A percentile compares a stretch with the other conserved stretches of the same genome.
These are phyloP conservation scores for Caenorhabditis sp. DNA, from an alignment of 2,888 invertebrate species.

Conservation along the genomic window DNA sequence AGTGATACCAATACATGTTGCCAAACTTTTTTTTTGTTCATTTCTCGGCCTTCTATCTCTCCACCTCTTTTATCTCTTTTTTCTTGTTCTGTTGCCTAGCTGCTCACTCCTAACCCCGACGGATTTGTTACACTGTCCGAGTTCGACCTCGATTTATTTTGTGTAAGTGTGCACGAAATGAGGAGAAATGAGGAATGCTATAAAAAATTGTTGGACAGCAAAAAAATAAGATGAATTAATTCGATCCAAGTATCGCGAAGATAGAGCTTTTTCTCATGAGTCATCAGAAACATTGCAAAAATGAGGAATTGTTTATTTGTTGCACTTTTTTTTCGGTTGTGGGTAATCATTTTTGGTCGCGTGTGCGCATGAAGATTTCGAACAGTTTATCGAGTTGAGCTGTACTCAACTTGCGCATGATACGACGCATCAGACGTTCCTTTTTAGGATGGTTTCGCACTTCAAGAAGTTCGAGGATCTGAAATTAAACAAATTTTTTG, in stretches of 20 bases:
- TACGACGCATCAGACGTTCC: conserved; percentile 25
- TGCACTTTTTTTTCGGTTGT: neutral
- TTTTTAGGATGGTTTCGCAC: conserved; percentile 29
- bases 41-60: neutral
- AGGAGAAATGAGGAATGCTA: neutral
- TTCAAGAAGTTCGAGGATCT: conserved; percentile 37
- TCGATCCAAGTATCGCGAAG: neutral
- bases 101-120: neutral
- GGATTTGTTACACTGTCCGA: neutral
- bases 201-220: neutral
- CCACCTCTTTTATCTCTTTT: neutral
- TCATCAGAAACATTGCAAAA: neutral
- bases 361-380: conserved; percentile 32
- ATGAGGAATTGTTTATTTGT: neutral
- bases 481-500: conserved; percentile 8
- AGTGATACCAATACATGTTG: neutral
- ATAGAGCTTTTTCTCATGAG: neutral
- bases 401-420: conserved; percentile 36
- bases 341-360: neutral
- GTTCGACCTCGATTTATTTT: neutral
- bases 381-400: conserved; percentile 27
- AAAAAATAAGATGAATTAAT: neutral
- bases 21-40: neutral
- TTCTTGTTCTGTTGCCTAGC: neutral
- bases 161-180: neutral